Evolutionary conservation across 2,888 invertebrate species (phyloP).

Genomic region (Stramonita haemastoma): DNA sequence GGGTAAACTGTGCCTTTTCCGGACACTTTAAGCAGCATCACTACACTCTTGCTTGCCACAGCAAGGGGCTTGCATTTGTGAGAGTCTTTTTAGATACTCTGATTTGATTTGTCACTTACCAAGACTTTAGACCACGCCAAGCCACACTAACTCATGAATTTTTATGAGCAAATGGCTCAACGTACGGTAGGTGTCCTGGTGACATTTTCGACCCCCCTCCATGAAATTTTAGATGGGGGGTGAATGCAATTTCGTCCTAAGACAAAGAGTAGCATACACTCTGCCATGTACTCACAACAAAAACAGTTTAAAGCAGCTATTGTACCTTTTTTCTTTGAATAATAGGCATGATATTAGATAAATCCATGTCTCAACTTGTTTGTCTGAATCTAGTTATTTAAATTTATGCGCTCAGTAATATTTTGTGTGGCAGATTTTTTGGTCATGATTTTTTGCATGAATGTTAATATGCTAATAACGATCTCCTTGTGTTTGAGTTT

Average conservation of each 20-base stretch:
- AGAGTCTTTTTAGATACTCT: neutral
- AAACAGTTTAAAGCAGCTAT: conserved; percentile 9
- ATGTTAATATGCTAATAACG: neutral
- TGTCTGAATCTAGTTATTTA: neutral
- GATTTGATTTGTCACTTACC: neutral
- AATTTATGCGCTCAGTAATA: conserved; percentile 10
- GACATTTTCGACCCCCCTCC: neutral
- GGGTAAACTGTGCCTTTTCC: neutral
- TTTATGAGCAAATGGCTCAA: neutral
- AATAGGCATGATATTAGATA: neutral
- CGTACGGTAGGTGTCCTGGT: neutral
- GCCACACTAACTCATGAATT: neutral
- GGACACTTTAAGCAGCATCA: neutral
- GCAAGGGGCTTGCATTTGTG: neutral
- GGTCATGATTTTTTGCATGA: conserved; percentile 10
- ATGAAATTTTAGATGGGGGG: neutral
- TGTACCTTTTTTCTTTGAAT: conserved; percentile 6
- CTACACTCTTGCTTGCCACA: neutral
- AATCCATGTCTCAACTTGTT: neutral
- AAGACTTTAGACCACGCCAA: neutral
- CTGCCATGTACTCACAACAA: neutral
- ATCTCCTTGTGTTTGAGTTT: neutral
- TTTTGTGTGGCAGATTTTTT: conserved; percentile 7
- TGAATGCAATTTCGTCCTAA: conserved; percentile 7
- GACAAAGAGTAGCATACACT: neutral